phyloP scores from a whole-genome alignment of 2,888 invertebrate genomes.

The Hipparchia sbordonii region DNA sequence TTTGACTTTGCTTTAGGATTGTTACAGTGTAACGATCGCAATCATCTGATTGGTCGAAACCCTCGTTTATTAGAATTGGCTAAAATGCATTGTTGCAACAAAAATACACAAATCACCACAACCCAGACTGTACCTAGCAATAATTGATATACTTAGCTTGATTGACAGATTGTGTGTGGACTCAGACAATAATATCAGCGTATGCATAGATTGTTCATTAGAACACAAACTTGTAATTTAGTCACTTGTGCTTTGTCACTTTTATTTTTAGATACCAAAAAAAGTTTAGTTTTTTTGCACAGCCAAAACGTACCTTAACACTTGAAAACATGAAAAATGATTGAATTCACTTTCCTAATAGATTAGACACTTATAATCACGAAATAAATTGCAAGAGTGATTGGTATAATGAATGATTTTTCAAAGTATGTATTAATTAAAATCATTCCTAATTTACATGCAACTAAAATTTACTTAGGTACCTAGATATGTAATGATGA shows the following conservation, averaged over 20 bases:
- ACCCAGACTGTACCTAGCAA: no score
- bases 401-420: slow-evolving; percentile 6
- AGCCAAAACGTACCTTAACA: not conserved
- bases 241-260: not conserved
- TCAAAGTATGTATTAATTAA: not conserved
- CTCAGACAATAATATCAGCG: not conserved
- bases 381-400: not conserved
- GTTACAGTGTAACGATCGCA: not conserved
- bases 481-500: not conserved
- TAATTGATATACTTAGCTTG: no score
- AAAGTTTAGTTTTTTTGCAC: not conserved
- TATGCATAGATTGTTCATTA: not conserved
- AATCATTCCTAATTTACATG: slow-evolving; percentile 13
- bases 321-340: not conserved
- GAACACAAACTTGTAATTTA: not conserved
- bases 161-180: no score
- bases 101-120: no score
- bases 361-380: not conserved
- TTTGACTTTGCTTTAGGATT: not conserved
- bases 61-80: no score
- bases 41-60: no score
- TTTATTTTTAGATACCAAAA: not conserved
- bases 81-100: no score
- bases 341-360: not conserved
- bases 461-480: not conserved